These are phyloP conservation scores for Xestia rhomboidea DNA, from an alignment of 2,888 invertebrate genomes.

Conservation along the genomic window DNA sequence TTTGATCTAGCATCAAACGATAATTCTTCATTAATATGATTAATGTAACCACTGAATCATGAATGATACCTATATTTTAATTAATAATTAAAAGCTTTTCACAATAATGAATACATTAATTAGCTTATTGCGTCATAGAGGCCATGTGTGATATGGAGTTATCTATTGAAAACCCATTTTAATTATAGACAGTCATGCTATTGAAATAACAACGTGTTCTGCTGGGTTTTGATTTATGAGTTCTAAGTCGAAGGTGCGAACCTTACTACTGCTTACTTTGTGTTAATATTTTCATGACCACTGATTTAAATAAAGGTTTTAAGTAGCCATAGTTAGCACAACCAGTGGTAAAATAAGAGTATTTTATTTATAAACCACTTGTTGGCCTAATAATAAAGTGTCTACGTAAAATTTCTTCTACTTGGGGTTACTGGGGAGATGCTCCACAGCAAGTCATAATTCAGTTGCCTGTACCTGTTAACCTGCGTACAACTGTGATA, in stretches of 20 bases:
- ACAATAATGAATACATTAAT: conserved; percentile 50
- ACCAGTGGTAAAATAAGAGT: too few relatives aligned
- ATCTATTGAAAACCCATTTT: conserved; percentile 7
- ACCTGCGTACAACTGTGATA: too few relatives aligned
- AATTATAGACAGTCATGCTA: conserved; percentile 6
- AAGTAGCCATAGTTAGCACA: too few relatives aligned
- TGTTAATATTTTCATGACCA: too few relatives aligned
- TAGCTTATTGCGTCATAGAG: conserved; percentile 46
- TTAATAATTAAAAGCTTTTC: conserved; percentile 52
- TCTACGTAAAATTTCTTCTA: too few relatives aligned
- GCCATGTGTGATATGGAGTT: conserved; percentile 1
- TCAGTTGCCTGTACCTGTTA: too few relatives aligned
- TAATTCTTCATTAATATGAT: conserved; percentile 45
- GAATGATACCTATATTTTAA: conserved; percentile 19
- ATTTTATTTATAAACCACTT: too few relatives aligned
- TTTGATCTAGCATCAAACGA: conserved; percentile 8
- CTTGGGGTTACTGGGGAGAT: too few relatives aligned
- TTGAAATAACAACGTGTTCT: not conserved
- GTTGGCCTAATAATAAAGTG: too few relatives aligned
- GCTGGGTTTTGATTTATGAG: not conserved
- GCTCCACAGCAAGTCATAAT: too few relatives aligned
- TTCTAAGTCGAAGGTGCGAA: not conserved
- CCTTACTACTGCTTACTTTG: too few relatives aligned
- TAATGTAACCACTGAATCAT: conserved; percentile 18
- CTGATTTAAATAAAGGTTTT: too few relatives aligned